These are phyloP conservation scores for Limanda limanda DNA, from an alignment of 2,113 vertebrate species.

Conservation along the genomic window DNA sequence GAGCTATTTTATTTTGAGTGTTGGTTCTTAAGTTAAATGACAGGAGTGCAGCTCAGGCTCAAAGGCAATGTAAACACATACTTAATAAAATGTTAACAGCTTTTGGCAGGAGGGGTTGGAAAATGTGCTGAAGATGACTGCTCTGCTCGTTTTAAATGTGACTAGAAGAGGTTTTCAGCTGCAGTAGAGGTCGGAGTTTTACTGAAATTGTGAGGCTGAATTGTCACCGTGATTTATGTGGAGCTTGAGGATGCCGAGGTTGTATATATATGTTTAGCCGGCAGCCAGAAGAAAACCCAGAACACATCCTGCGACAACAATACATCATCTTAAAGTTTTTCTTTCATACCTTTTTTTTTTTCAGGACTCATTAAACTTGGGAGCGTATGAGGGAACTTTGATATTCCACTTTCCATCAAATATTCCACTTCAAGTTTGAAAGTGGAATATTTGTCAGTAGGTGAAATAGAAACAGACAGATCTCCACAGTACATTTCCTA, in stretches of 20 bases:
- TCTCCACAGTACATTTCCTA: background rate
- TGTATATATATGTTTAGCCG: constrained; percentile 11
- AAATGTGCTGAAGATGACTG: background rate
- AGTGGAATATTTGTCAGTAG: background rate
- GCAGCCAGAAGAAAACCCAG: constrained; percentile 8
- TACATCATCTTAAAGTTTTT: constrained; percentile 18
- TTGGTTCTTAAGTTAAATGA: background rate
- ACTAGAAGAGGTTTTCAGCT: background rate
- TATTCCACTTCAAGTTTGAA: too few species aligned
- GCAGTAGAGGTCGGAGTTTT: constrained; percentile 1
- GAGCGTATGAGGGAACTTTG: background rate
- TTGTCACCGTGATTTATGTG: constrained; percentile 50
- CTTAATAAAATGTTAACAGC: background rate
- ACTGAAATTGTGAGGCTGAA: constrained; percentile 12
- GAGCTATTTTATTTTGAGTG: background rate
- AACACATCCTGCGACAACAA: constrained; percentile 1
- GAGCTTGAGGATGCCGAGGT: constrained; percentile 15
- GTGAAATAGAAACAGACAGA: background rate
- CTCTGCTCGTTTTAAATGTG: background rate
- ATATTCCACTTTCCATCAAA: too few species aligned
- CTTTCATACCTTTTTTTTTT: background rate
- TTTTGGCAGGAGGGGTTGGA: background rate
- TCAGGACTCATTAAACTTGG: background rate
- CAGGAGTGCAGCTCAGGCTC: background rate
- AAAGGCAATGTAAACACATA: background rate